Conservation (phyloP, 2,113 vertebrate genomes). For the Pyxicephalus adspersus region DNA sequence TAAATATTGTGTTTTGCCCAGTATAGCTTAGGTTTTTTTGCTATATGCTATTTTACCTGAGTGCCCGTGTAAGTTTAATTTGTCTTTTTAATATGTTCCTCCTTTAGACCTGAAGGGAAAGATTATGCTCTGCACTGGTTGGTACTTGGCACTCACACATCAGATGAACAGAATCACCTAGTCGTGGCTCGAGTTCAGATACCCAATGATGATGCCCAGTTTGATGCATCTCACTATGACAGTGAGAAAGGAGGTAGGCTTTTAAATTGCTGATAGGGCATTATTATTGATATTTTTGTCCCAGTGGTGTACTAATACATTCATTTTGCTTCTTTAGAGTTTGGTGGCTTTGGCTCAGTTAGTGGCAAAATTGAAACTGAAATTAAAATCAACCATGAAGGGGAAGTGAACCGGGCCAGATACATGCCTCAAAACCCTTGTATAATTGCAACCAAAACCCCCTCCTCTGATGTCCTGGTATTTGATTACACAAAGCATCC, state of each 20-base stretch:
- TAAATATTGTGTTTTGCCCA: conserved; percentile 60
- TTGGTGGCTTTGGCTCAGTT: conserved; percentile 92
- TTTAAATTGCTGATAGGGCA: background rate
- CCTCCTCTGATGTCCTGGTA: conserved; percentile 89
- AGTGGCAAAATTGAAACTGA: conserved; percentile 91
- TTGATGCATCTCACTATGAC: conserved; percentile 87
- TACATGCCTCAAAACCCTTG: conserved; percentile 93
- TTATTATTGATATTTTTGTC: background rate
- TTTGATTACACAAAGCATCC: conserved; percentile 94
- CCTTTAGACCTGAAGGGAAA: conserved; percentile 86
- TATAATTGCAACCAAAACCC: conserved; percentile 93
- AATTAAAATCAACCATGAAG: conserved; percentile 95
- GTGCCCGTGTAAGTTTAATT: background rate
- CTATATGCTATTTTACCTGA: background rate
- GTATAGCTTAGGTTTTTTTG: background rate
- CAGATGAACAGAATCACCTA: conserved; percentile 94
- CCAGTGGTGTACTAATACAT: background rate
- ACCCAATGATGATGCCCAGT: conserved; percentile 88
- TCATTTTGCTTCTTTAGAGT: conserved; percentile 71
- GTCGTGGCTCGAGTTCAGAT: conserved; percentile 93
- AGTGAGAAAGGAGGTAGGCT: conserved; percentile 90
- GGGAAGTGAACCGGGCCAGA: conserved; percentile 90
- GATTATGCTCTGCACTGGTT: conserved; percentile 89
- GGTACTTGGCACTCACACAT: conserved; percentile 89
- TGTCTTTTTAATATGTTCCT: conserved; percentile 27